These are phyloP conservation scores for Plebejus anna DNA, from an alignment of 2,888 invertebrate species.

Conservation along the genomic window DNA sequence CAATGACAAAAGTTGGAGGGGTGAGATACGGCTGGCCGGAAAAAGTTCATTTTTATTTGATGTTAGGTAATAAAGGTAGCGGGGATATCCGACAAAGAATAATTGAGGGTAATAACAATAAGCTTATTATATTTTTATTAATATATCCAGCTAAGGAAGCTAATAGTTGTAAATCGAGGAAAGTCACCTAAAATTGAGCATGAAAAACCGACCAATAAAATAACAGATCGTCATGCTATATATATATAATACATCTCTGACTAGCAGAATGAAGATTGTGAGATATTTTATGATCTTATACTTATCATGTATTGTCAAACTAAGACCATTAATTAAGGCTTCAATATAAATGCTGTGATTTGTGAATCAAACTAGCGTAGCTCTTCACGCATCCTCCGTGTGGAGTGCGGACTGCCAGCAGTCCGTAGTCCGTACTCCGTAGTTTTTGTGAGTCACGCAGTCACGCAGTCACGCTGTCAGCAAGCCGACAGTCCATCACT, in stretches of 20 bases:
- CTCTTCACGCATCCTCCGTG: too few species aligned
- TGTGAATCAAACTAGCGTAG: too few species aligned
- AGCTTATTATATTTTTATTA: conserved; percentile 12
- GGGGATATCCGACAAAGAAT: conserved; percentile 29
- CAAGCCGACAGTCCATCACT: background rate
- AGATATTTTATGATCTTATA: too few species aligned
- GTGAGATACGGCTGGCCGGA: conserved; percentile 65
- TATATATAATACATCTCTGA: too few species aligned
- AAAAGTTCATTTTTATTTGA: conserved; percentile 71
- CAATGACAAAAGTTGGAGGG: conserved; percentile 70
- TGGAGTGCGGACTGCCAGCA: background rate
- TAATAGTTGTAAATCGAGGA: background rate
- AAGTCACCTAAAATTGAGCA: background rate
- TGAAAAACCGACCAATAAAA: background rate
- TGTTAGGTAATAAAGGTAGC: conserved; percentile 60
- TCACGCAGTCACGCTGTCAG: background rate
- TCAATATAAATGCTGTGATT: too few species aligned
- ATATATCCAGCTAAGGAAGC: background rate
- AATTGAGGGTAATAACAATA: conserved; percentile 19
- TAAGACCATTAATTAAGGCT: too few species aligned
- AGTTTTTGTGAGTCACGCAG: conserved; percentile 9
- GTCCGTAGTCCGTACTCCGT: background rate
- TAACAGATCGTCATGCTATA: background rate
- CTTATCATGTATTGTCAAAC: too few species aligned
- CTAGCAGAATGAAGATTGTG: too few species aligned